These are phyloP conservation scores for Bucco capensis DNA, from an alignment of 2,113 vertebrate species.

Conservation along the genomic window DNA sequence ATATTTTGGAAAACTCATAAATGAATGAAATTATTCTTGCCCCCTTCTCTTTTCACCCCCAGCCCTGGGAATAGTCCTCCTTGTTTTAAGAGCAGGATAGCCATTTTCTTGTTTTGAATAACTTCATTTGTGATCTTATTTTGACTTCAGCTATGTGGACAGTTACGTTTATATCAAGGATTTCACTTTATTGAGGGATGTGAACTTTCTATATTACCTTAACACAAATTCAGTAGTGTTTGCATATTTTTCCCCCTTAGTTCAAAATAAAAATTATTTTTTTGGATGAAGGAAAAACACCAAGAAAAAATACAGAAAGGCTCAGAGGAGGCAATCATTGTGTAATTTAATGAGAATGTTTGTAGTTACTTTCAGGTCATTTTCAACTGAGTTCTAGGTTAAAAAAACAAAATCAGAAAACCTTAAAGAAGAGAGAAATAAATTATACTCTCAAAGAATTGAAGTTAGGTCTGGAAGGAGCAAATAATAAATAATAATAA, in stretches of 20 bases:
- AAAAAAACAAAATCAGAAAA: too few species aligned
- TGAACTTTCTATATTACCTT: not conserved
- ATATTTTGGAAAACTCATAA: not conserved
- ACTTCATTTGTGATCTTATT: not conserved
- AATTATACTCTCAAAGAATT: not conserved
- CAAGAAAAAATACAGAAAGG: not conserved
- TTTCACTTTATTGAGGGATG: not conserved
- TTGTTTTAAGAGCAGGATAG: not conserved
- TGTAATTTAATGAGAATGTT: not conserved
- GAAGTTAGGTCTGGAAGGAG: not conserved
- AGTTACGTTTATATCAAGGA: not conserved
- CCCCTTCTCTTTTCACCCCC: accelerated
- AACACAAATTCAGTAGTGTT: not conserved
- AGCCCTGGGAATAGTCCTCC: accelerated
- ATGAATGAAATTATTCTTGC: accelerated
- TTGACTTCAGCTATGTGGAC: not conserved
- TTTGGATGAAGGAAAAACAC: not conserved
- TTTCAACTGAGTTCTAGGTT: not conserved
- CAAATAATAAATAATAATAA: too few species aligned
- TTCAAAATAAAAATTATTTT: not conserved
- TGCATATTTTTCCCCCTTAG: not conserved
- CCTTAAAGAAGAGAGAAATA: not conserved
- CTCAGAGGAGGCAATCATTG: not conserved
- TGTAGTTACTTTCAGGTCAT: not conserved
- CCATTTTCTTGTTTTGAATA: not conserved